Percentiles rank a stretch among this genome's conserved stretches.
Conservation (phyloP, 2,888 invertebrate species). For the Phania funesta region DNA sequence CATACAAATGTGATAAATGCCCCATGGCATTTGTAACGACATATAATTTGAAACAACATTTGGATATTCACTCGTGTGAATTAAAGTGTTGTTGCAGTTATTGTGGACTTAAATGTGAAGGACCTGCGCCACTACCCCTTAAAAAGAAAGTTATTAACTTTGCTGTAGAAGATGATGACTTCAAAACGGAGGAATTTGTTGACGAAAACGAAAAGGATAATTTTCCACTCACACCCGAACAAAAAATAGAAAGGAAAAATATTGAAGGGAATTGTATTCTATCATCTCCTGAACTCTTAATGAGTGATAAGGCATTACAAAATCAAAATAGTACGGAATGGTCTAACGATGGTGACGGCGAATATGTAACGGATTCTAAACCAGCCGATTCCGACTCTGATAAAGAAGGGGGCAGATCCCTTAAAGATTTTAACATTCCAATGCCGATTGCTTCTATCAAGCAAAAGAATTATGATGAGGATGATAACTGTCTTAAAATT, state of each 20-base stretch:
- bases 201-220: slow-evolving; percentile 18
- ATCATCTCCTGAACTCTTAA: not conserved
- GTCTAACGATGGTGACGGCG: slow-evolving; percentile 72
- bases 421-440: slow-evolving; percentile 68
- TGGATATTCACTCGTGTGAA: slow-evolving; percentile 74
- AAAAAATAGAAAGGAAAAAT: not conserved
- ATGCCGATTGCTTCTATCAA: slow-evolving; percentile 69
- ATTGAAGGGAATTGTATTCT: not conserved
- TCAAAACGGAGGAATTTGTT: slow-evolving; percentile 19
- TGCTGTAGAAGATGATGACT: slow-evolving; percentile 21
- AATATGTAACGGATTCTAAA: slow-evolving; percentile 73
- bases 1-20: slow-evolving; percentile 78
- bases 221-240: not conserved
- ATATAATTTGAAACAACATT: slow-evolving; percentile 75
- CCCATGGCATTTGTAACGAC: slow-evolving; percentile 74
- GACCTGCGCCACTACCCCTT: not conserved
- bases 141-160: slow-evolving; percentile 37
- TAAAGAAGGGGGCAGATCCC: slow-evolving; percentile 17
- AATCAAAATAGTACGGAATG: slow-evolving; percentile 37
- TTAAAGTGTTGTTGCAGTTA: slow-evolving; percentile 76
- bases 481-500: slow-evolving; percentile 35
- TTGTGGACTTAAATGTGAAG: slow-evolving; percentile 73
- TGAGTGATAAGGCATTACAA: not conserved
- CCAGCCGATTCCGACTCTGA: slow-evolving; percentile 71
- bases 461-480: slow-evolving; percentile 70